Evolutionary conservation across 2,888 invertebrate genomes (phyloP).

Genomic region (Tachina fera): DNA sequence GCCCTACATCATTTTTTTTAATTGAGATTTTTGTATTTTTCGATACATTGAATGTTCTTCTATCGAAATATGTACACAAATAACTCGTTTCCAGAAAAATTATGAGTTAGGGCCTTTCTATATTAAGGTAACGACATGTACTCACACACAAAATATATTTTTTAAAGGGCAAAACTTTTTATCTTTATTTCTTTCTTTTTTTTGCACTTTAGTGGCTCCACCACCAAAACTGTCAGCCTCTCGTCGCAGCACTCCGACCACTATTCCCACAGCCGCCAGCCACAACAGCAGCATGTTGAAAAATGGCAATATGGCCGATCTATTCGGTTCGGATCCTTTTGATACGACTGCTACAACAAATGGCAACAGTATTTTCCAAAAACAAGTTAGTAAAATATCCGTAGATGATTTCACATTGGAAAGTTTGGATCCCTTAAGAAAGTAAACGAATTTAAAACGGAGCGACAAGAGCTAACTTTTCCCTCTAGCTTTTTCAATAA

Average conservation of each 20-base stretch:
- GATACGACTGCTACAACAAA: conserved; percentile 76
- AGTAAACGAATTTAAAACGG: conserved; percentile 80
- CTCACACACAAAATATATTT: not conserved
- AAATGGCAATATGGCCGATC: conserved; percentile 86
- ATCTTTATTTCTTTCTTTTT: conserved; percentile 13
- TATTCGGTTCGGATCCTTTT: conserved; percentile 92
- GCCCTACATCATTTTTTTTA: too few relatives aligned
- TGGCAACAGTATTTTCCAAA: conserved; percentile 85
- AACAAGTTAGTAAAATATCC: conserved; percentile 84
- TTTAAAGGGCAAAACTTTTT: conserved; percentile 8
- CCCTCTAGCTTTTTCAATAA: conserved; percentile 5
- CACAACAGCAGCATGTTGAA: conserved; percentile 77
- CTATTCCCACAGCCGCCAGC: conserved; percentile 63
- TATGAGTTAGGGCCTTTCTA: too few relatives aligned
- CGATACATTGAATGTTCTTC: too few relatives aligned
- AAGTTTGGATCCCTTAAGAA: conserved; percentile 95
- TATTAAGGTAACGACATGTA: too few relatives aligned
- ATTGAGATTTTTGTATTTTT: too few relatives aligned
- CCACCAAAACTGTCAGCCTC: conserved; percentile 91
- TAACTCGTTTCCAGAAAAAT: too few relatives aligned
- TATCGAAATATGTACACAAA: too few relatives aligned
- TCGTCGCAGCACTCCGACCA: conserved; percentile 80
- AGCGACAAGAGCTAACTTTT: not conserved
- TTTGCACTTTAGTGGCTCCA: conserved; percentile 89
- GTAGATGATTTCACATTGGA: conserved; percentile 96